Evolutionary conservation across 2,797 vertebrate genomes (phyloP).

Genomic region (Brachyrhaphis roseni): DNA sequence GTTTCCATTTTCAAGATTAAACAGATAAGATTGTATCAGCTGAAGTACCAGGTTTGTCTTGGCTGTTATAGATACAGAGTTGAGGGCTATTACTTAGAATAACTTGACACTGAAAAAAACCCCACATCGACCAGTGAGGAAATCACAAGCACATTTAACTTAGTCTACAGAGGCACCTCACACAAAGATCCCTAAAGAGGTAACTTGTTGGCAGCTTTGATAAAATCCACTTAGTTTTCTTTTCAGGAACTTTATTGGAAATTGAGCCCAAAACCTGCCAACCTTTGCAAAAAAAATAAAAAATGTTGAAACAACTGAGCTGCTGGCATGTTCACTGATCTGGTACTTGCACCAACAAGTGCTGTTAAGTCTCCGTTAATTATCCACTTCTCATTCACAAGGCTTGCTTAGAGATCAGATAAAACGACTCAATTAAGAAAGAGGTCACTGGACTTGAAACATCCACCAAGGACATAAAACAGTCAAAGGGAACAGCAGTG

Average conservation of each 20-base stretch:
- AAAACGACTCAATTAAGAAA: conserved; percentile 38
- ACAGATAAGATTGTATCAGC: conserved; percentile 71
- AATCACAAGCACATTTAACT: conserved; percentile 64
- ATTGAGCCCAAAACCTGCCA: conserved; percentile 63
- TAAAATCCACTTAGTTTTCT: conserved; percentile 59
- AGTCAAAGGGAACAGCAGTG: conserved; percentile 52
- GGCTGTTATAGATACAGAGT: conserved; percentile 47
- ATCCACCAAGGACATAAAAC: conserved; percentile 55
- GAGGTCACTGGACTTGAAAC: conserved; percentile 58
- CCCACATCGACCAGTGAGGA: conserved; percentile 50
- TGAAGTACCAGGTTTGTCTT: conserved; percentile 64
- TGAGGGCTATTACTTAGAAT: conserved; percentile 68
- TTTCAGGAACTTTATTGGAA: conserved; percentile 65
- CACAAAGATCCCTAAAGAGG: conserved; percentile 66
- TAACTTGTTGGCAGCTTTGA: conserved; percentile 69
- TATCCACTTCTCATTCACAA: conserved; percentile 65
- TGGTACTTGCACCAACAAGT: conserved; percentile 48
- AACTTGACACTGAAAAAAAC: conserved; percentile 64
- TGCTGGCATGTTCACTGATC: conserved; percentile 58
- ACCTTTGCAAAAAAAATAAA: conserved; percentile 56
- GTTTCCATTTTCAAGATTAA: conserved; percentile 64
- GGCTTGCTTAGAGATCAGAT: conserved; percentile 43
- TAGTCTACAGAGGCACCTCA: conserved; percentile 57
- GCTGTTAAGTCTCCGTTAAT: conserved; percentile 65
- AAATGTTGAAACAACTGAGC: conserved; percentile 58